Conservation (phyloP, 2,797 vertebrate species). For the Hirundo rustica region DNA sequence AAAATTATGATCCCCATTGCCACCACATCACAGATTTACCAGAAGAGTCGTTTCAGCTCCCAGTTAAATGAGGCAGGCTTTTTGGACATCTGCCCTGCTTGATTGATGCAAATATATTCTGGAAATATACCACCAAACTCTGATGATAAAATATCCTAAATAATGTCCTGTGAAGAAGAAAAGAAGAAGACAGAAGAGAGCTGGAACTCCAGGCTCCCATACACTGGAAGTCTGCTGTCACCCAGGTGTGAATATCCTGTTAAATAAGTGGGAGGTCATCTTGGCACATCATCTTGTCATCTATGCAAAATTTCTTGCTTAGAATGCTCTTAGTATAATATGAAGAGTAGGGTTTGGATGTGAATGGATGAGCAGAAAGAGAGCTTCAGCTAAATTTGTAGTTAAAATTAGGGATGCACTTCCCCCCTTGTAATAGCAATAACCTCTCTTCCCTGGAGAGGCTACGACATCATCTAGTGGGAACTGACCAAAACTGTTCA, state of each 20-base stretch:
- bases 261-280: neutral
- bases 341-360: neutral
- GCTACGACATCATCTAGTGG: neutral
- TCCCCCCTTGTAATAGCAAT: neutral
- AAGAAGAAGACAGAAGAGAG: neutral
- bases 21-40: conserved; percentile 3
- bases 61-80: neutral
- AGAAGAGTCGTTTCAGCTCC: neutral
- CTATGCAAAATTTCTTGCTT: neutral
- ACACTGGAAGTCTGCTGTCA: neutral
- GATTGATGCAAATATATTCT: neutral
- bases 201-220: neutral
- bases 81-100: neutral
- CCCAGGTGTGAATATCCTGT: neutral
- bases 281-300: neutral
- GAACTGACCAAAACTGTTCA: neutral
- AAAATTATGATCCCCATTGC: neutral
- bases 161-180: neutral
- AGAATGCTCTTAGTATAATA: neutral
- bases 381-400: neutral
- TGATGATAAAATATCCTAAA: neutral
- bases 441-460: neutral
- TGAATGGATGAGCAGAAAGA: neutral
- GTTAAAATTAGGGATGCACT: neutral
- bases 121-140: neutral